Conservation (phyloP, 2,113 vertebrate genomes). For the Sinosuthora webbiana region DNA sequence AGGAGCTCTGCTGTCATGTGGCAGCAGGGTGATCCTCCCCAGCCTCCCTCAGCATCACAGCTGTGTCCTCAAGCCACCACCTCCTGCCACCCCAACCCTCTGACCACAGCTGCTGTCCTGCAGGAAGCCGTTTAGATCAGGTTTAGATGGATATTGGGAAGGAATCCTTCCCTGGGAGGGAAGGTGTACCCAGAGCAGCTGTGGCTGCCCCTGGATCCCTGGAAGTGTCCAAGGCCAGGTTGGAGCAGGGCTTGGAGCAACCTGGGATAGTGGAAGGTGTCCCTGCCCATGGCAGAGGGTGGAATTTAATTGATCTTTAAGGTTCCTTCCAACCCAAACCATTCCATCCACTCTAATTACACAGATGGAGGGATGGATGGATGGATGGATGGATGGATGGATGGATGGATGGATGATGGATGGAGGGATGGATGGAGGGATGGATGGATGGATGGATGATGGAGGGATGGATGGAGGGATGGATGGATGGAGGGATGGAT, state of each 20-base stretch:
- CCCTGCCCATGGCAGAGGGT: neutral
- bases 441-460: too few species aligned
- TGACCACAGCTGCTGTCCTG: fast-evolving
- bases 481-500: too few species aligned
- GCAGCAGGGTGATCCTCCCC: neutral
- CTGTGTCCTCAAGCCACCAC: neutral
- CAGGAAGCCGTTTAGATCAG: neutral
- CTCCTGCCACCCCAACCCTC: neutral
- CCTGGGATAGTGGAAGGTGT: neutral
- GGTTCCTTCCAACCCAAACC: neutral
- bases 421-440: too few species aligned
- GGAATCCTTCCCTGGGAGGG: neutral
- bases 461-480: too few species aligned
- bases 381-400: fast-evolving
- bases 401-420: neutral
- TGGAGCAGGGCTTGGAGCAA: fast-evolving
- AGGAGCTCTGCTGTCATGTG: neutral
- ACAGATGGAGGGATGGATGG: too few species aligned
- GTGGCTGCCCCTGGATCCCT: neutral
- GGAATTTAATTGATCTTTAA: neutral
- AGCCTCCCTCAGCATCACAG: neutral
- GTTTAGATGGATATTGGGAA: neutral
- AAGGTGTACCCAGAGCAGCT: neutral
- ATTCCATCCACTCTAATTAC: neutral
- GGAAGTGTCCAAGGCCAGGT: fast-evolving